Conservation (phyloP, 2,113 vertebrate species). For the Empidonax traillii region DNA sequence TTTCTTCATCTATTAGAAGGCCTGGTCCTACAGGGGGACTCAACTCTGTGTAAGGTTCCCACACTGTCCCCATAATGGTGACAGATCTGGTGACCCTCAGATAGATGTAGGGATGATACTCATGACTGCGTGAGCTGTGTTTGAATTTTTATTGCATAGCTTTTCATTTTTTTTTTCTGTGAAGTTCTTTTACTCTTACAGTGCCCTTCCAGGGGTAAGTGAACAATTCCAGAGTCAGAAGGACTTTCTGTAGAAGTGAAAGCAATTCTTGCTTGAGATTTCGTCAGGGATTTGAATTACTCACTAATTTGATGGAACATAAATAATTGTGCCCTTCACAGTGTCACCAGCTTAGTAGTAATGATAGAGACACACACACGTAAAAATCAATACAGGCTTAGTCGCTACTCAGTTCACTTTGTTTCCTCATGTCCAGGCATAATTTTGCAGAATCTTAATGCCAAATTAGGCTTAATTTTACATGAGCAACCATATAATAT, state of each 20-base stretch:
- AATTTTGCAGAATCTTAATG: conserved; percentile 54
- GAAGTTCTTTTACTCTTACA: not conserved
- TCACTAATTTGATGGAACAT: conserved; percentile 71
- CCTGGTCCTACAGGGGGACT: not conserved
- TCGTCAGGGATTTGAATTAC: conserved; percentile 60
- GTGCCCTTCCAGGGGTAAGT: conserved; percentile 14
- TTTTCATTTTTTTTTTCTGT: not conserved
- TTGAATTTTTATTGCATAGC: not conserved
- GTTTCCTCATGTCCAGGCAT: conserved; percentile 48
- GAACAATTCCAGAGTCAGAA: conserved; percentile 16
- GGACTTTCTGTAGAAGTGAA: not conserved
- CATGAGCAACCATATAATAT: not conserved
- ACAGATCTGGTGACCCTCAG: not conserved
- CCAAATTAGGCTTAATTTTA: conserved; percentile 44
- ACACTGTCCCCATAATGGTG: not conserved
- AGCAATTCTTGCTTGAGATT: conserved; percentile 53
- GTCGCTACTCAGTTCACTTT: conserved; percentile 36
- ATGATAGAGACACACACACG: conserved; percentile 35
- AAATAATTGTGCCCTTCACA: conserved; percentile 72
- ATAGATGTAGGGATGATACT: not conserved
- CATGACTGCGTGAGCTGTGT: not conserved
- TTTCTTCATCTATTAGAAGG: not conserved
- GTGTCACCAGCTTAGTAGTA: conserved; percentile 57
- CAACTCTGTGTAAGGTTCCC: not conserved
- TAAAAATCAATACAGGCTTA: conserved; percentile 63